Percentiles rank a stretch among this genome's conserved stretches.
Conservation (phyloP, 2,113 vertebrate species). For the Ornithorhynchus anatinus region DNA sequence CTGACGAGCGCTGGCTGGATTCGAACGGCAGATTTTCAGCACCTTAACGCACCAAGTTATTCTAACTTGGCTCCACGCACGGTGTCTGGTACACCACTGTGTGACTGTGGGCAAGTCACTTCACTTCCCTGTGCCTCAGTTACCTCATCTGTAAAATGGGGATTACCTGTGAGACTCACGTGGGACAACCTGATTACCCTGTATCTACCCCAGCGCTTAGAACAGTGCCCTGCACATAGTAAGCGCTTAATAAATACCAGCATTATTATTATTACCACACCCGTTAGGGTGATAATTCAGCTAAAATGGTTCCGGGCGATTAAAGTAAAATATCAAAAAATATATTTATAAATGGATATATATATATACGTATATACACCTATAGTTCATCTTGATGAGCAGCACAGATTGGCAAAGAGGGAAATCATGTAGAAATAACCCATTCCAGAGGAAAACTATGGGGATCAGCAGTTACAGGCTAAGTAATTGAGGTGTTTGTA, state of each 20-base stretch:
- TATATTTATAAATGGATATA: too few relatives aligned
- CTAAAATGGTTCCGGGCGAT: slow-evolving; percentile 18
- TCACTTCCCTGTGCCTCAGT: too few relatives aligned
- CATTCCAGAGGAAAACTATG: not conserved
- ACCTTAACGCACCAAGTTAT: not conserved
- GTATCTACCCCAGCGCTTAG: too few relatives aligned
- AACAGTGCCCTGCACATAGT: too few relatives aligned
- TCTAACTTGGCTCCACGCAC: not conserved
- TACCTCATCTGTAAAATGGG: too few relatives aligned
- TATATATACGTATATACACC: too few relatives aligned
- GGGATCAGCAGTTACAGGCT: not conserved
- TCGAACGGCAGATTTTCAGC: not conserved
- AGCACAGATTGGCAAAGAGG: not conserved
- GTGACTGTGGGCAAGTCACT: too few relatives aligned
- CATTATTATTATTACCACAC: too few relatives aligned
- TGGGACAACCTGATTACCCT: too few relatives aligned
- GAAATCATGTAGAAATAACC: not conserved
- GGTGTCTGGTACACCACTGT: slow-evolving; percentile 35
- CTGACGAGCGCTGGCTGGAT: slow-evolving; percentile 31
- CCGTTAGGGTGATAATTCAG: not conserved
- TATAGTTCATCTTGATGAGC: not conserved
- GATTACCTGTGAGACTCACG: too few relatives aligned
- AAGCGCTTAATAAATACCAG: too few relatives aligned
- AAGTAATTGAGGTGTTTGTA: not conserved
- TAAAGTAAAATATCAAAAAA: not conserved